These are phyloP conservation scores for Calycopis cecrops DNA, from an alignment of 1,140 invertebrate species.

Conservation along the genomic window DNA sequence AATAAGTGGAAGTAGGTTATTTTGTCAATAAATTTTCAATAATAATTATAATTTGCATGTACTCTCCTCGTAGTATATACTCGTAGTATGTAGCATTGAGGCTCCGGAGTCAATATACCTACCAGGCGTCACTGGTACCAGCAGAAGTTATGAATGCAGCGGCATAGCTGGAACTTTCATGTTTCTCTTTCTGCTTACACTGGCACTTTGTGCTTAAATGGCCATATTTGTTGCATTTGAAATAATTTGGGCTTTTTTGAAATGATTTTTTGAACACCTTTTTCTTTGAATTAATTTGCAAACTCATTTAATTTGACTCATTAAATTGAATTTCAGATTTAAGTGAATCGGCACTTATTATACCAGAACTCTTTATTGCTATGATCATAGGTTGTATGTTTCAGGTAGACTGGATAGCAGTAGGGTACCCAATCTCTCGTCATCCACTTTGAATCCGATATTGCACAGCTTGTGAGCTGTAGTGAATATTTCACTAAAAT, in stretches of 20 bases:
- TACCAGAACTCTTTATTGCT: conserved; percentile 34
- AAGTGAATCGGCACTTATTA: conserved; percentile 40
- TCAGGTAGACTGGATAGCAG: conserved; percentile 49
- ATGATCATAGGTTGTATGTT: conserved; percentile 54
- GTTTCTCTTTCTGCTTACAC: conserved; percentile 18
- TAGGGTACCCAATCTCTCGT: too few relatives aligned
- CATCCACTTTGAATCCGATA: too few relatives aligned
- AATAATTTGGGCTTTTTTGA: conserved; percentile 33
- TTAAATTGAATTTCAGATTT: conserved; percentile 50
- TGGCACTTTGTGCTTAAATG: conserved; percentile 31
- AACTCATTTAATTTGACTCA: conserved; percentile 20
- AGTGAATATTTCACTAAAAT: too few relatives aligned
- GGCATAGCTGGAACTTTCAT: background rate
- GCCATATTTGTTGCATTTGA: conserved; percentile 31
- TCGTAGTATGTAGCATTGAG: too few relatives aligned
- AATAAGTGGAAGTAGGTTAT: too few relatives aligned
- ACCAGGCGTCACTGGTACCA: background rate
- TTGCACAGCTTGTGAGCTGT: too few relatives aligned
- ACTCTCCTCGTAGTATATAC: too few relatives aligned
- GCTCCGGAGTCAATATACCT: conserved; percentile 29
- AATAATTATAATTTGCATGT: too few relatives aligned
- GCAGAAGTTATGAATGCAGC: background rate
- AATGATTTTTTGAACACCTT: background rate
- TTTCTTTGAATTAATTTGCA: conserved; percentile 19
- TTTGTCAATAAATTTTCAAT: too few relatives aligned